Conservation (phyloP, 2,113 vertebrate genomes). For the Rhinogobius similis region DNA sequence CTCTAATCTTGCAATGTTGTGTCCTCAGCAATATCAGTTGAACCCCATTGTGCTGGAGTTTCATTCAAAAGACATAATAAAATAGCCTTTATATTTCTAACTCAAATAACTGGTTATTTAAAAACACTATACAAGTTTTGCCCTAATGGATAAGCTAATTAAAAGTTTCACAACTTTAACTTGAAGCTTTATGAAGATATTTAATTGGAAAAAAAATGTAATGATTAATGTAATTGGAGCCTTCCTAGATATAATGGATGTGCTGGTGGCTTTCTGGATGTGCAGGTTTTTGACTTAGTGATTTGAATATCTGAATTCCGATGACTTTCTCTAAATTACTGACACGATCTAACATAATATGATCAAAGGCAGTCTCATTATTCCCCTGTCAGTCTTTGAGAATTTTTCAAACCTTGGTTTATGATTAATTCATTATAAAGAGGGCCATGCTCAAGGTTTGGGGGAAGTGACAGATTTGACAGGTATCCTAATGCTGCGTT, state of each 20-base stretch:
- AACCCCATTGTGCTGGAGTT: too few relatives aligned
- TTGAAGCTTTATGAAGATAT: too few relatives aligned
- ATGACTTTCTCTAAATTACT: conserved; percentile 50
- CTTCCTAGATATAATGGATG: conserved; percentile 22
- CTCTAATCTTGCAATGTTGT: background rate
- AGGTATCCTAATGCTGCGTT: conserved; percentile 61
- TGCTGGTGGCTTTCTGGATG: conserved; percentile 21
- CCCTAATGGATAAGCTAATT: background rate
- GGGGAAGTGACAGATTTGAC: conserved; percentile 58
- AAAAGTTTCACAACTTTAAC: too few relatives aligned
- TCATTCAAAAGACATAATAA: too few relatives aligned
- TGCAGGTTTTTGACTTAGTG: conserved; percentile 16
- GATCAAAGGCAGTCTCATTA: conserved; percentile 63
- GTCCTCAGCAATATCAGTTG: too few relatives aligned
- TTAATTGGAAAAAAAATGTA: background rate
- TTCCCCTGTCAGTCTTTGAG: conserved; percentile 44
- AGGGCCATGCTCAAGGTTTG: conserved; percentile 28
- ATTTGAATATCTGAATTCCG: conserved; percentile 34
- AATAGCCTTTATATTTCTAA: too few relatives aligned
- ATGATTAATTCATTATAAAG: conserved; percentile 60
- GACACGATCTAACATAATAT: conserved; percentile 38
- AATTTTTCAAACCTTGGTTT: conserved; percentile 45
- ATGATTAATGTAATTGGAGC: conserved; percentile 24
- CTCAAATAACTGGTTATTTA: too few relatives aligned
- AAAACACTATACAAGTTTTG: background rate